phyloP scores from a whole-genome alignment of 2,888 invertebrate genomes.

The Philereme transversata region DNA sequence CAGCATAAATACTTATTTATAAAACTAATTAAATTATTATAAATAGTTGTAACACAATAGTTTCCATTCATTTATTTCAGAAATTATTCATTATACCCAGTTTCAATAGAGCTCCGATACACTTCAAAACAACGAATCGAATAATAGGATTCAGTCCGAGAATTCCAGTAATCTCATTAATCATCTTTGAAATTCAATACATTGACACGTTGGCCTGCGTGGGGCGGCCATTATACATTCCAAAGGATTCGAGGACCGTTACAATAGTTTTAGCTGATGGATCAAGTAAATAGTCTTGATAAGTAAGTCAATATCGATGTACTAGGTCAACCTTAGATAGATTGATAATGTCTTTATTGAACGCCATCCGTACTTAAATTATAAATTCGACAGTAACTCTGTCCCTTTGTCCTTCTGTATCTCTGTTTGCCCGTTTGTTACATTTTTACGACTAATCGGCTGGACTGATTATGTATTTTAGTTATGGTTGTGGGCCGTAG shows the following conservation, averaged over 20 bases:
- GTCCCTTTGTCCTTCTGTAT: too few relatives aligned
- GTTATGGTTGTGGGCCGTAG: too few relatives aligned
- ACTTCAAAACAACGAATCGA: slow-evolving; percentile 51
- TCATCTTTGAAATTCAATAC: slow-evolving; percentile 82
- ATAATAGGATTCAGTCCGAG: slow-evolving; percentile 55
- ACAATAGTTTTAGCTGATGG: slow-evolving; percentile 26
- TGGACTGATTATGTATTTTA: too few relatives aligned
- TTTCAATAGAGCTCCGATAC: slow-evolving; percentile 32
- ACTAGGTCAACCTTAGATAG: too few relatives aligned
- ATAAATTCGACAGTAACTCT: too few relatives aligned
- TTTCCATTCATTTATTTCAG: slow-evolving; percentile 24
- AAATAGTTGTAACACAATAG: neutral
- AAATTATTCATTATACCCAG: slow-evolving; percentile 23
- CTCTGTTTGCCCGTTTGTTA: too few relatives aligned
- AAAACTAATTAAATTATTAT: too few relatives aligned
- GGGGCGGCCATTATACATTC: slow-evolving; percentile 63
- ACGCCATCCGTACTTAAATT: too few relatives aligned
- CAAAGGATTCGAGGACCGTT: slow-evolving; percentile 55
- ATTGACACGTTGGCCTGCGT: slow-evolving; percentile 66
- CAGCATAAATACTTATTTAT: too few relatives aligned
- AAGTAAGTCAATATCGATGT: too few relatives aligned
- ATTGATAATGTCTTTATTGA: too few relatives aligned
- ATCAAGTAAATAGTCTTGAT: slow-evolving; percentile 5
- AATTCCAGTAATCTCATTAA: slow-evolving; percentile 76
- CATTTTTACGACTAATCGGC: too few relatives aligned